These are phyloP conservation scores for Pycnomerus fuliginosus DNA, from an alignment of 2,888 invertebrate species.

Conservation along the genomic window DNA sequence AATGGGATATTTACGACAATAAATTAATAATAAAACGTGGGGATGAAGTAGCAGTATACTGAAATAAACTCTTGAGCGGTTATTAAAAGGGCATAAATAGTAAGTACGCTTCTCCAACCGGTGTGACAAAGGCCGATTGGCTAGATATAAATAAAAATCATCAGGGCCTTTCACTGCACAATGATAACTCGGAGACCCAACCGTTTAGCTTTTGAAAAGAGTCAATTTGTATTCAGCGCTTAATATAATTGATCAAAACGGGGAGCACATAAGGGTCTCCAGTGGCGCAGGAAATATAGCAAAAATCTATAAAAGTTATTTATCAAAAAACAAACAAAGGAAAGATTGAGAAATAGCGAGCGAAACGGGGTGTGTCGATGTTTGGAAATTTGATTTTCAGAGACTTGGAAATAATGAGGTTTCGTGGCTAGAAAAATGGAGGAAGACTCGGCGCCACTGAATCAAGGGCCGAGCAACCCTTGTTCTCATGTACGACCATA, in stretches of 20 bases:
- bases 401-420: conserved; percentile 6
- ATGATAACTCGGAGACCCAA: conserved; percentile 44
- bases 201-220: conserved; percentile 51
- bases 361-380: background rate
- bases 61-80: conserved; percentile 19
- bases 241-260: conserved; percentile 35
- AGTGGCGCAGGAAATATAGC: too few relatives aligned
- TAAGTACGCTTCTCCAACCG: conserved; percentile 23
- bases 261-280: conserved; percentile 25
- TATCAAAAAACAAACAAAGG: too few relatives aligned
- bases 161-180: conserved; percentile 32
- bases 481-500: conserved; percentile 37
- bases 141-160: conserved; percentile 34
- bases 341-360: too few relatives aligned
- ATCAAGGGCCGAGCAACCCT: conserved; percentile 17
- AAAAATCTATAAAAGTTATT: too few relatives aligned
- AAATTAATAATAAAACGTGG: conserved; percentile 20
- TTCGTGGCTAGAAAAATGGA: conserved; percentile 4
- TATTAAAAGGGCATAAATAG: conserved; percentile 33
- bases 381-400: background rate
- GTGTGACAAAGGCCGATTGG: conserved; percentile 29
- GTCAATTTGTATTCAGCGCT: conserved; percentile 50
- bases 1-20: conserved; percentile 16
- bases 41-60: conserved; percentile 11
- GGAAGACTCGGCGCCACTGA: conserved; percentile 13